These are phyloP conservation scores for Toxonevra muliebris DNA, from an alignment of 2,888 invertebrate genomes.

Conservation along the genomic window DNA sequence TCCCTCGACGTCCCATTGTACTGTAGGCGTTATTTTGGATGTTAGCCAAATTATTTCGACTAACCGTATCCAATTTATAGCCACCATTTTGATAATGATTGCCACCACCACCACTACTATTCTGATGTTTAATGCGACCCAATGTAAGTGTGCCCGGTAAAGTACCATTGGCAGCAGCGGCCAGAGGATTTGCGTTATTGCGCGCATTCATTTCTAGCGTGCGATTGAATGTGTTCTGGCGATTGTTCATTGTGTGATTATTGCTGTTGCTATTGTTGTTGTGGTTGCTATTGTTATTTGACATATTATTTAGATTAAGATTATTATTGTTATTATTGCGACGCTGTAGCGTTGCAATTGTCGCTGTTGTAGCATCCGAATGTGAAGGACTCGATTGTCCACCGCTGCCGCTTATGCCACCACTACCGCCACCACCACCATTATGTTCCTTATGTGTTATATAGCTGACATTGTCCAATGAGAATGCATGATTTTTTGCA, in stretches of 20 bases:
- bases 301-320: slow-evolving; percentile 66
- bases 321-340: slow-evolving; percentile 61
- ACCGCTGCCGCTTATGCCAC: slow-evolving; percentile 55
- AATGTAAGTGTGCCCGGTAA: slow-evolving; percentile 62
- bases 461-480: slow-evolving; percentile 88
- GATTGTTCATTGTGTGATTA: slow-evolving; percentile 56
- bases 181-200: slow-evolving; percentile 63
- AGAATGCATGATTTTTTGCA: slow-evolving; percentile 87
- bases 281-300: slow-evolving; percentile 73
- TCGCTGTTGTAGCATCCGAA: slow-evolving; percentile 85
- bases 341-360: slow-evolving; percentile 70
- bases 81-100: slow-evolving; percentile 65
- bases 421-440: slow-evolving; percentile 28
- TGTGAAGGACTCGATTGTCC: slow-evolving; percentile 82
- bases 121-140: slow-evolving; percentile 64
- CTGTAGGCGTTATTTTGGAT: slow-evolving; percentile 62
- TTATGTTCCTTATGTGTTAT: slow-evolving; percentile 79
- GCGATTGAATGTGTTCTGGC: slow-evolving; percentile 64
- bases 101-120: slow-evolving; percentile 41
- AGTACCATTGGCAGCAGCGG: slow-evolving; percentile 53
- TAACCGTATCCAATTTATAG: slow-evolving; percentile 60
- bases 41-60: slow-evolving; percentile 61
- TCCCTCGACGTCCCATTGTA: slow-evolving; percentile 62
- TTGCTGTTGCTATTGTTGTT: slow-evolving; percentile 61
- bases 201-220: slow-evolving; percentile 63